Evolutionary conservation across 2,113 vertebrate species (phyloP).

Genomic region (Xiphophorus hellerii): DNA sequence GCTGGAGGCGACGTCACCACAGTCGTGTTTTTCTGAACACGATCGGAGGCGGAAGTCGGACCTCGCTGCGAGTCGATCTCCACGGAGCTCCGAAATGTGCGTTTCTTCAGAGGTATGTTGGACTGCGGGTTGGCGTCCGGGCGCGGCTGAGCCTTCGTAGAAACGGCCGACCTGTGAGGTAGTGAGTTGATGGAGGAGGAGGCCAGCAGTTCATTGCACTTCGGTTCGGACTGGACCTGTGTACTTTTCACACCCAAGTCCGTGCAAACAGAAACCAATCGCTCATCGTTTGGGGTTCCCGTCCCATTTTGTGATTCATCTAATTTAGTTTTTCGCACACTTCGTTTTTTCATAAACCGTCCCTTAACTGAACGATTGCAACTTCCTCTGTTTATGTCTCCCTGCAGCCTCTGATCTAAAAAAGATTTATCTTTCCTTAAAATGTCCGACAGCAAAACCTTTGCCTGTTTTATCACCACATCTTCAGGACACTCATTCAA

Average conservation of each 20-base stretch:
- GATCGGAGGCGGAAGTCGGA: slow-evolving; percentile 28
- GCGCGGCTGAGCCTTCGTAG: slow-evolving; percentile 33
- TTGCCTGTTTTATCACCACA: slow-evolving; percentile 74
- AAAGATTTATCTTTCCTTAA: slow-evolving; percentile 61
- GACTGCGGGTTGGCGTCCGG: slow-evolving; percentile 67
- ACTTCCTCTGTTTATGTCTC: slow-evolving; percentile 38
- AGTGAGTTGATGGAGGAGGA: slow-evolving; percentile 47
- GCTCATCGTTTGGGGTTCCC: slow-evolving; percentile 14
- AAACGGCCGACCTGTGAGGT: slow-evolving; percentile 54
- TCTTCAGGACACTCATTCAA: slow-evolving; percentile 36
- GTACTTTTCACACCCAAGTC: slow-evolving; percentile 17
- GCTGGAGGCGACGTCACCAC: slow-evolving; percentile 19
- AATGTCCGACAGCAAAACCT: slow-evolving; percentile 76
- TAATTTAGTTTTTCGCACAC: slow-evolving; percentile 45
- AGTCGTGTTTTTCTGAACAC: slow-evolving; percentile 20
- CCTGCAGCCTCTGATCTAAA: slow-evolving; percentile 25
- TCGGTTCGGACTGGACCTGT: slow-evolving; percentile 18
- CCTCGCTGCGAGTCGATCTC: slow-evolving; percentile 66
- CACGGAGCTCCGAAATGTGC: slow-evolving; percentile 77
- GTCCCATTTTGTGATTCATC: slow-evolving; percentile 26
- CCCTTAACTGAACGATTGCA: neutral
- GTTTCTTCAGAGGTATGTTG: slow-evolving; percentile 83
- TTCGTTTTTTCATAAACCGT: slow-evolving; percentile 29
- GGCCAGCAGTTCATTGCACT: slow-evolving; percentile 14
- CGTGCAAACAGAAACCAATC: neutral